Base-by-base conservation (phyloP, 2,797 vertebrate species). In the Malacoctenus gilli region DNA sequence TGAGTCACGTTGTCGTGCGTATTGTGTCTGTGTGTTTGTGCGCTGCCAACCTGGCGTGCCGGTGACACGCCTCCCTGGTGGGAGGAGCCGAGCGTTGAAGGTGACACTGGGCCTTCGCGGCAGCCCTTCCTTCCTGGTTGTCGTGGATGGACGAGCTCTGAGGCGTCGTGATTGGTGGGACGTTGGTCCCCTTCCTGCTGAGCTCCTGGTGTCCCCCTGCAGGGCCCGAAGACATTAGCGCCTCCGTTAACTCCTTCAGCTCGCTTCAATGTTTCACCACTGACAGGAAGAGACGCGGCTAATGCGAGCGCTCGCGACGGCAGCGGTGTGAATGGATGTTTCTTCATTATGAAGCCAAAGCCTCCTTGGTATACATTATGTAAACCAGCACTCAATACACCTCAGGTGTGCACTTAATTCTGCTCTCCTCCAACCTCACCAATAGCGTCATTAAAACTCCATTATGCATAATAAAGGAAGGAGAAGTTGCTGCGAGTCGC, bases 401-500 rank as follows among this genome's bases (percentile, higher is more conserved):
- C 82, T 83, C 77, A 80, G 79, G 71, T 80, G 76, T 63, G 61
- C 64, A 79, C 70, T 85, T 77, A 65, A 78, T 81, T 68, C 77
- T 53, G 42, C 59, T 77, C 78, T 71, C 66, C 64, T 67, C 49
- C 67, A 68, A 59, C 68, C 51, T 60, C 71, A 57, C 59, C 82
- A 52, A 50, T 38, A 49, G 72, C 36, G 18, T 68, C 82, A 79
- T 87, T 85, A 86, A 86, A 86, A 82, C 54, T 38, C 55, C 79
- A 83, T 85, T 78, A 80, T n/a, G 9, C 47, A 65, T 57, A 77
- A 77, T 75, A 81, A 72, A 80, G 54, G 41, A 37, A 68, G 28
- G 65, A 46, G 48, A 52, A 50, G 58, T 58, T 19, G 8, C 42
- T 62, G 34, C 55, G 75, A 63, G 68, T 63, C 21, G 43, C 69